Percentiles rank a stretch among this genome's conserved stretches.
Conservation (phyloP, 2,113 vertebrate species). For the Datnioides undecimradiatus region DNA sequence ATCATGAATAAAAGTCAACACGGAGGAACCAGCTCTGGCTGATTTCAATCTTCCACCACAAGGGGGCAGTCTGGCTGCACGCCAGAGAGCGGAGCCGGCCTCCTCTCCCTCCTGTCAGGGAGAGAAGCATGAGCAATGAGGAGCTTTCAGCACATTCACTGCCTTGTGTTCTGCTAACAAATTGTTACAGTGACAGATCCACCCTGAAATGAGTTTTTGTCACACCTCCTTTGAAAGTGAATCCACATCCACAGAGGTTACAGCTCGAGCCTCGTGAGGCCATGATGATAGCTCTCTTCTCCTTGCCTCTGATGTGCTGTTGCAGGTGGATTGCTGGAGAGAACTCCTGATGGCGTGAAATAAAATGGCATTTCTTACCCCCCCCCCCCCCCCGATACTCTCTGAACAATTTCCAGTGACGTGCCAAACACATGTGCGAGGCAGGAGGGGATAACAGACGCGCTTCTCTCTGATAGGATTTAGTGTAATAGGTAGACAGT, state of each 20-base stretch:
- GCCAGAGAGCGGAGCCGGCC: not conserved
- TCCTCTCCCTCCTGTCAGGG: not conserved
- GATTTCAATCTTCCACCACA: constrained; percentile 20
- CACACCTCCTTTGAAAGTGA: constrained; percentile 47
- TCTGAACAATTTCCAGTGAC: constrained; percentile 1
- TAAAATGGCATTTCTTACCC: not conserved
- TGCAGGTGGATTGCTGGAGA: constrained; percentile 18
- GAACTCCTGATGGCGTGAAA: constrained; percentile 3
- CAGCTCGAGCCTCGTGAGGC: not conserved
- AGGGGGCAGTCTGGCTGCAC: constrained; percentile 48
- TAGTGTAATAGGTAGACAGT: not conserved
- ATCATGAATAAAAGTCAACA: not conserved
- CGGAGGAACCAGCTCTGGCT: not conserved
- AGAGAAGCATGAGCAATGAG: constrained; percentile 1
- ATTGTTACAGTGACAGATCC: constrained; percentile 36
- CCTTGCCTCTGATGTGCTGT: constrained; percentile 1
- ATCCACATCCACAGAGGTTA: constrained; percentile 20
- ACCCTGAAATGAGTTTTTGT: constrained; percentile 54
- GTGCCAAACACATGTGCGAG: not conserved
- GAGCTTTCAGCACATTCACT: constrained; percentile 17
- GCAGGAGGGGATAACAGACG: not conserved
- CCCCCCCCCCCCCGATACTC: constrained; percentile 8
- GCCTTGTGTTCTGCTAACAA: constrained; percentile 35
- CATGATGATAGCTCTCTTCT: not conserved
- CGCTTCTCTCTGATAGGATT: constrained; percentile 15